Evolutionary conservation across 2,888 invertebrate species (phyloP).

Genomic region (Drosophila cyrtoloma): DNA sequence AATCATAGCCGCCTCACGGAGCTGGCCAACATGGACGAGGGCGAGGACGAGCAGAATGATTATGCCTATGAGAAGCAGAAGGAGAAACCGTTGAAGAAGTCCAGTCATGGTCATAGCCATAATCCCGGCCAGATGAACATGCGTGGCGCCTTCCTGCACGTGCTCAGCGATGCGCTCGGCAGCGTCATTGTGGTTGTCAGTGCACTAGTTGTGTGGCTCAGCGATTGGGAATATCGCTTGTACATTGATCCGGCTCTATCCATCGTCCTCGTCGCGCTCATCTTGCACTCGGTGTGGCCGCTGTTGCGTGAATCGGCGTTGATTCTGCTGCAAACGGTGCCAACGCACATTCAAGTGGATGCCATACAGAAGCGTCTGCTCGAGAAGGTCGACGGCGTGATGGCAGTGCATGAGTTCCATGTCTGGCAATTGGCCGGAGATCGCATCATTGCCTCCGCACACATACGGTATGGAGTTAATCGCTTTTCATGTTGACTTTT

Average conservation of each 20-base stretch:
- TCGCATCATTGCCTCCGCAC: conserved; percentile 98
- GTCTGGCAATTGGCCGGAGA: conserved; percentile 99
- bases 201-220: conserved; percentile 91
- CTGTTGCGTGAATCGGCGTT: conserved; percentile 96
- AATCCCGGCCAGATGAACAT: conserved; percentile 97
- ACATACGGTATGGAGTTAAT: conserved; percentile 90
- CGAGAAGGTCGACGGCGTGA: conserved; percentile 96
- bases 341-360: conserved; percentile 98
- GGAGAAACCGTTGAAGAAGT: conserved; percentile 82
- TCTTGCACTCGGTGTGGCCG: conserved; percentile 96
- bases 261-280: conserved; percentile 94
- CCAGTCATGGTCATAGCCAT: conserved; percentile 87
- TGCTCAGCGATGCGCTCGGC: conserved; percentile 98
- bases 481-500: not conserved
- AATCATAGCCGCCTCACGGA: conserved; percentile 85
- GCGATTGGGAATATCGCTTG: conserved; percentile 91
- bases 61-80: conserved; percentile 84
- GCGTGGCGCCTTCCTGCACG: conserved; percentile 99
- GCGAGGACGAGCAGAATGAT: conserved; percentile 88
- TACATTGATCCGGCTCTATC: conserved; percentile 98
- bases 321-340: conserved; percentile 98
- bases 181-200: conserved; percentile 90
- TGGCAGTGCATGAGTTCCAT: conserved; percentile 99
- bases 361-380: conserved; percentile 94
- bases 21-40: conserved; percentile 88